Evolutionary conservation across 1,140 invertebrate species (phyloP), one percentile per base, ranked within the genome.

Genomic region (Bombus superbus): DNA sequence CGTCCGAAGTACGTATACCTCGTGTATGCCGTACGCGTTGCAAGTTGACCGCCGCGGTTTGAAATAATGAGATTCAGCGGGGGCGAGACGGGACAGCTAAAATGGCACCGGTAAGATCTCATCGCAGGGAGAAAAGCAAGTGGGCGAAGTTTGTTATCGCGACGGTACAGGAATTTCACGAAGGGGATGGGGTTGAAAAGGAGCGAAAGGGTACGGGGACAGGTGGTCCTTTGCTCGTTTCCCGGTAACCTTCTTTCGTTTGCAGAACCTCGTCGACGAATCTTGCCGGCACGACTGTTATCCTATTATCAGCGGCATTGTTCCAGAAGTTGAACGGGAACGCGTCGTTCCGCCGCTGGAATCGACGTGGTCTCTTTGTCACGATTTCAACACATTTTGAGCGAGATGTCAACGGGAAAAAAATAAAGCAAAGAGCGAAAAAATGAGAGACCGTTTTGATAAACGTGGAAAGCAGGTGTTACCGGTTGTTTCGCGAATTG

Each of bases 291-390:
- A 18, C 40, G n/a, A 13, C 15, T 40, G 71, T 82, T 82, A 82
- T 82, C 81, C 66, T 82, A 82, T 82, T 74, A 82, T 75, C 81
- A 35, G 40, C 57, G 11, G 71, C 57, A 82, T 82, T 82, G 81
- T 82, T 64, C 59, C 40, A 47, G 42, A 64, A 47, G 57, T 64
- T 62, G 80, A 62, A 72, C 62, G 77, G 42, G 44, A 68, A 47
- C 71, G 81, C 15, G 42, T 74, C 57, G 79, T 40, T 10, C 25
- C 66, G 15, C 18, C 32, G 35, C 11, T 77, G 57, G 57, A 62
- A 62, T 77, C 75, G 38, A 62, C 28, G 38, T 25, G 35, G 57
- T 13, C 59, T 3, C 3, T 75, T 66, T 47, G 71, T 66, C 40
- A 44, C 4, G 11, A 11, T 1, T 9, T 6, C 35, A 25, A 59